Evolutionary conservation across 1,140 invertebrate genomes (phyloP), one percentile per base, ranked within the genome.

Genomic region (Sycophaga agraensis): DNA sequence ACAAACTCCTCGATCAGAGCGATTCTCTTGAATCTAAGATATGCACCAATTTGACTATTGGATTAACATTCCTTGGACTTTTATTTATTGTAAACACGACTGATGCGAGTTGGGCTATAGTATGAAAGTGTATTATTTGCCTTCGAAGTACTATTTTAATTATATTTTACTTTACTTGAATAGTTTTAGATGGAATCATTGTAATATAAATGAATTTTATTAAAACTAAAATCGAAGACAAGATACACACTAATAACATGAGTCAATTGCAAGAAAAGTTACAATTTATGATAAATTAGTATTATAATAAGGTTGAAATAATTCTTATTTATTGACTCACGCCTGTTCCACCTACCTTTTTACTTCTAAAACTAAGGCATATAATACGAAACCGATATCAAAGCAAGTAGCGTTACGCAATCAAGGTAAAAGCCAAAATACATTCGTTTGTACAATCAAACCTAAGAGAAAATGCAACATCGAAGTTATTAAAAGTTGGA

Each of bases 331-430:
- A 76, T 69, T 69, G 69, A 78, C 70, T 69, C 69, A 73, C 68
- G 68, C 62, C 45, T 65, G 43, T 72, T 65, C 70, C 73, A 78
- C 75, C 77, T 79, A 80, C 76, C 73, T 76, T n/a, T n/a, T 79
- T 75, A 79, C 71, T 73, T 78, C 76, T 79, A 79, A 72, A 77
- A 76, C 77, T 79, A 79, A 77, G 72, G 73, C 77, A 74, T n/a
- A n/a, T 75, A 60, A 74, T 77, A 79, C 72, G 73, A 78, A 76
- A 79, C 76, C 75, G 75, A 78, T 78, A 69, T 78, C 73, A 79
- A 79, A 81, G 78, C 79, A 79, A 80, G 78, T 79, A 81, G 79
- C 78, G 73, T 77, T 81, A 80, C 75, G 74, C 79, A 81, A 79
- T 79, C 76, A 79, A 81, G 73, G 71, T 79, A 77, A 73, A 79